Percentiles rank a stretch among this genome's conserved stretches.
These are phyloP conservation scores for Trachelus stipa DNA, from an alignment of 2,888 invertebrate genomes.

Conservation along the genomic window DNA sequence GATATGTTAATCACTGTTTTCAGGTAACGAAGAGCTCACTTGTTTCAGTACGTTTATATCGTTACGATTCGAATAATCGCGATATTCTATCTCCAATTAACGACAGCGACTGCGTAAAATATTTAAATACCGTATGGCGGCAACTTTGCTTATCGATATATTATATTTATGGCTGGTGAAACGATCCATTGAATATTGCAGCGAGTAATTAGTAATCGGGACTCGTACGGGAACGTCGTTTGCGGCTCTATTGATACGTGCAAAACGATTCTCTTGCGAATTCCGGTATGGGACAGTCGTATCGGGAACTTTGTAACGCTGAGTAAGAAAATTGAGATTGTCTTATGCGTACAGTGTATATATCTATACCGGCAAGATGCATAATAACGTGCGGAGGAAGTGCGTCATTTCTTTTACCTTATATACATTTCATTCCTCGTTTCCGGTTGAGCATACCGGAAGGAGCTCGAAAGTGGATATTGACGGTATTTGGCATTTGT, in stretches of 20 bases:
- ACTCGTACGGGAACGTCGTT: background rate
- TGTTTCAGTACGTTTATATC: background rate
- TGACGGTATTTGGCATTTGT: background rate
- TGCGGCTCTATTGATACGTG: background rate
- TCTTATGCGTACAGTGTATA: background rate
- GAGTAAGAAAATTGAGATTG: background rate
- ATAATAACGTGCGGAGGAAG: slow-evolving; percentile 44
- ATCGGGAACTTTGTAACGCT: slow-evolving; percentile 8
- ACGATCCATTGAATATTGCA: background rate
- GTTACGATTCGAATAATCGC: background rate
- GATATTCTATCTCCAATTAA: background rate
- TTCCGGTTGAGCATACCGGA: slow-evolving; percentile 14
- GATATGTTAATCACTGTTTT: background rate
- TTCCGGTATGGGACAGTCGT: background rate
- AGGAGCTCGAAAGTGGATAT: background rate
- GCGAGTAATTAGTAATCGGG: background rate
- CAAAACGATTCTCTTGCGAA: background rate
- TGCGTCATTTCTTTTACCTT: slow-evolving; percentile 36
- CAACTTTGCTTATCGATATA: background rate
- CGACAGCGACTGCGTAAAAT: background rate
- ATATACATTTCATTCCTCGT: slow-evolving; percentile 41
- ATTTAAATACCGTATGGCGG: background rate
- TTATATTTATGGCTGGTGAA: background rate
- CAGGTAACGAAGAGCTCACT: background rate
- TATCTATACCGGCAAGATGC: background rate